Conservation (phyloP, 2,888 invertebrate species). For the Rhingia rostrata region DNA sequence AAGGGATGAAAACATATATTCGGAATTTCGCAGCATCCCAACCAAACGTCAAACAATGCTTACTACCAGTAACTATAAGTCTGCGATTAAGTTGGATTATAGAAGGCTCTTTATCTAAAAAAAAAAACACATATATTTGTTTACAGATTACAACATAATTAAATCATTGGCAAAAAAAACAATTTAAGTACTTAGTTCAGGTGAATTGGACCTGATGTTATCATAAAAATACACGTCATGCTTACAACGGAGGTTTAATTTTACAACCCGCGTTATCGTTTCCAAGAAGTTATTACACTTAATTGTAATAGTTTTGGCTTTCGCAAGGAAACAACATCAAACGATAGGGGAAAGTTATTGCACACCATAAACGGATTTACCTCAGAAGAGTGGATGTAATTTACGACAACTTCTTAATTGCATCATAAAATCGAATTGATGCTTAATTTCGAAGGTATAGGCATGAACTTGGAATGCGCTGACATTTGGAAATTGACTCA, state of each 20-base stretch:
- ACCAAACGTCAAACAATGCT: constrained; percentile 50
- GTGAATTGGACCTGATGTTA: not conserved
- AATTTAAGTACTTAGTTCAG: not conserved
- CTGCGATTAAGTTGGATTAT: constrained; percentile 38
- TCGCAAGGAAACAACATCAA: constrained; percentile 16
- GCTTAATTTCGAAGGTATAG: not conserved
- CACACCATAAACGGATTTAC: constrained; percentile 53
- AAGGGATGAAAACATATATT: constrained; percentile 65
- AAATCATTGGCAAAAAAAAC: not conserved
- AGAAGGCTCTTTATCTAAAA: constrained; percentile 1
- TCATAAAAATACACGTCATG: not conserved
- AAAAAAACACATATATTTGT: not conserved
- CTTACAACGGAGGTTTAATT: constrained; percentile 23
- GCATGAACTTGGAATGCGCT: constrained; percentile 1
- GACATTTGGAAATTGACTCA: constrained; percentile 41
- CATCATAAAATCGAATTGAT: constrained; percentile 59
- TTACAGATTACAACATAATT: not conserved
- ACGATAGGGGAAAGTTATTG: constrained; percentile 35
- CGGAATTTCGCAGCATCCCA: constrained; percentile 30
- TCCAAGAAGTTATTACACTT: constrained; percentile 24
- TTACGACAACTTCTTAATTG: constrained; percentile 61
- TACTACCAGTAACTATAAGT: constrained; percentile 32
- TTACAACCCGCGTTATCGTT: constrained; percentile 34
- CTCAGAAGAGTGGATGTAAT: constrained; percentile 49
- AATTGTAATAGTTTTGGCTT: constrained; percentile 30